Evolutionary conservation across 2,113 vertebrate species (phyloP).

Genomic region (Burhinus oedicnemus): DNA sequence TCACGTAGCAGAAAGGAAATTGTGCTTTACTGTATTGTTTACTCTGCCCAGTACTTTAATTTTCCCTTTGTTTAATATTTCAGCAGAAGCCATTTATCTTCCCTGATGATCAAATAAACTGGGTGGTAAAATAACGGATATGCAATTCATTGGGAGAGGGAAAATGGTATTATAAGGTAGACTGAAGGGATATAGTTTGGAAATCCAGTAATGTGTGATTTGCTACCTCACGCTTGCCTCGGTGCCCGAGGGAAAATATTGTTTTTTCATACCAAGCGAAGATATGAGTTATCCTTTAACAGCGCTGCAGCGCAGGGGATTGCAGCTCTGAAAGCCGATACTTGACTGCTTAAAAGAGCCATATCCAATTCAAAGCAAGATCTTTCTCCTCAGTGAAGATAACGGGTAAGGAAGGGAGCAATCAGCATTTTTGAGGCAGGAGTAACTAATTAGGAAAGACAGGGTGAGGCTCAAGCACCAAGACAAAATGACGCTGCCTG

Average conservation of each 20-base stretch:
- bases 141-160: not conserved
- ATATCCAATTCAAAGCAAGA: not conserved
- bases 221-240: slow-evolving; percentile 9
- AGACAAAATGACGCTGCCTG: not conserved
- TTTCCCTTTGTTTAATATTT: slow-evolving; percentile 75
- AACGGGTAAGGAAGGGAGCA: not conserved
- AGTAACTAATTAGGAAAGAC: not conserved
- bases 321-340: not conserved
- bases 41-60: slow-evolving; percentile 40
- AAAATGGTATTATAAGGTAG: not conserved
- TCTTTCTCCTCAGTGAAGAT: not conserved
- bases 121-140: slow-evolving; percentile 59
- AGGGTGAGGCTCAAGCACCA: not conserved
- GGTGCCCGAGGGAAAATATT: slow-evolving; percentile 10
- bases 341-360: not conserved
- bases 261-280: slow-evolving; percentile 5
- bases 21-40: slow-evolving; percentile 47
- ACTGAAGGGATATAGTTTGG: not conserved
- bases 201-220: slow-evolving; percentile 26
- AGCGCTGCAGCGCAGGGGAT: not conserved
- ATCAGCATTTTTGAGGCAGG: not conserved
- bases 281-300: not conserved
- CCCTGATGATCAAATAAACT: slow-evolving; percentile 64
- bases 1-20: slow-evolving; percentile 50
- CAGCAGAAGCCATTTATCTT: slow-evolving; percentile 75